Percentiles rank a stretch among this genome's conserved stretches.
Evolutionary conservation across 2,797 vertebrate species (phyloP).

Genomic region (Xyrichtys novacula): DNA sequence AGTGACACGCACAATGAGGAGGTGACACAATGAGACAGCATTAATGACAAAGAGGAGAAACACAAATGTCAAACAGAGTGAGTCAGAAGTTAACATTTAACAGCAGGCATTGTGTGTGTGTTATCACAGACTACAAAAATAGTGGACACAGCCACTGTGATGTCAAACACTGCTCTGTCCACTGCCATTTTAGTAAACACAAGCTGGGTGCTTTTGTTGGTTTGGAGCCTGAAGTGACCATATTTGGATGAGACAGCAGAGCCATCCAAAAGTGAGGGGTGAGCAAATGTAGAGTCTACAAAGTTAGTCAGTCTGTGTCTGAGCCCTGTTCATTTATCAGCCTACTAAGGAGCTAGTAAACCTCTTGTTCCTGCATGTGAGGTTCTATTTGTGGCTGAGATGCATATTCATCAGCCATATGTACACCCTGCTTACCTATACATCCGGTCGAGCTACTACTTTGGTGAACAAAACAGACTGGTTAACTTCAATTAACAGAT

Average conservation of each 20-base stretch:
- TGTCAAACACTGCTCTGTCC: background rate
- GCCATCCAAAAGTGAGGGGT: background rate
- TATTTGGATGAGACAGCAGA: background rate
- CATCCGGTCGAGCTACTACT: no score
- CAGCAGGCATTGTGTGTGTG: background rate
- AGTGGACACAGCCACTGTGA: background rate
- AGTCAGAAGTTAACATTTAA: conserved; percentile 23
- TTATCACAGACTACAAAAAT: background rate
- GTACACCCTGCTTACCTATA: no score
- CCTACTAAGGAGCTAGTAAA: background rate
- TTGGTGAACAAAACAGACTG: no score
- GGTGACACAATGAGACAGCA: conserved; percentile 31
- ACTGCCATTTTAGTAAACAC: no score
- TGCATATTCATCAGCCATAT: no score
- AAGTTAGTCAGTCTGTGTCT: background rate
- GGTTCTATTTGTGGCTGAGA: no score
- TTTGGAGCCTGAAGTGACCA: background rate
- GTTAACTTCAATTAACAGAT: no score
- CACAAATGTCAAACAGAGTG: conserved; percentile 39
- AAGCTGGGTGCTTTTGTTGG: background rate
- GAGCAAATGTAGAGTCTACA: background rate
- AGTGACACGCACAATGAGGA: conserved; percentile 29
- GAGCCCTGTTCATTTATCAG: background rate
- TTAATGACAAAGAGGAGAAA: conserved; percentile 29
- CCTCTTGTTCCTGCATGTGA: background rate